Evolutionary conservation across 2,888 invertebrate genomes (phyloP), one percentile per base, ranked within the genome.

Genomic region (Folsomia manolachei): DNA sequence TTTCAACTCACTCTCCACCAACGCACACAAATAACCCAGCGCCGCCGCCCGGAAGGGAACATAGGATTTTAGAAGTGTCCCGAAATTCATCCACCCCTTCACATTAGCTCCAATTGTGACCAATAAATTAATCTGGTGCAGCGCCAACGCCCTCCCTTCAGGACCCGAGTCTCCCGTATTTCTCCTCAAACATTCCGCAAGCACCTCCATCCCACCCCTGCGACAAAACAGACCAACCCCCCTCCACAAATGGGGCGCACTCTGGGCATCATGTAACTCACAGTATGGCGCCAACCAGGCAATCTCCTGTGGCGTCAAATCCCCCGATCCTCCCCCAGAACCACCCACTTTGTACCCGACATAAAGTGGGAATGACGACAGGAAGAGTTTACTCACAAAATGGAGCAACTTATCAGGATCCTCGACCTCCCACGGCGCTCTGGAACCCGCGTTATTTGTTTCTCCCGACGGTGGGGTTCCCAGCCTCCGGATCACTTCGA

Each of bases 161-260:
- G 93, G 91, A 83, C 88, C 87, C n/a, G n/a, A n/a, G n/a, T n/a
- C n/a, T n/a, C n/a, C n/a, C 81, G 93, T 92, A 56, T 56, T 56
- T 7, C 19, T 18, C 56, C n/a, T 7, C 85, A 96, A 95, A 83
- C 94, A 94, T 70, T 90, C 87, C 27, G 91, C 91, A 89, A 96
- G 92, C 51, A 93, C 90, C 82, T 91, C 89, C 74, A 96, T 90
- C 27, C 95, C 96, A 74, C 94, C 94, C 78, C 91, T 84, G 83
- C 95, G 94, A 84, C 95, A 95, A 85, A 96, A 96, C 82, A 94
- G 88, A 81, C 92, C 92, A n/a, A 96, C 95, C 85, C 96, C 95
- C 71, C 94, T 89, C 74, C 96, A 87, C 77, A 96, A 87, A 84
- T 93, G 93, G 72, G 94, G 91, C 26, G 95, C 94, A 82, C 95